A percentile compares a stretch with the other conserved stretches of the same genome.
These are phyloP conservation scores for Lithophane leautieri DNA, from an alignment of 2,888 invertebrate species.

Conservation along the genomic window DNA sequence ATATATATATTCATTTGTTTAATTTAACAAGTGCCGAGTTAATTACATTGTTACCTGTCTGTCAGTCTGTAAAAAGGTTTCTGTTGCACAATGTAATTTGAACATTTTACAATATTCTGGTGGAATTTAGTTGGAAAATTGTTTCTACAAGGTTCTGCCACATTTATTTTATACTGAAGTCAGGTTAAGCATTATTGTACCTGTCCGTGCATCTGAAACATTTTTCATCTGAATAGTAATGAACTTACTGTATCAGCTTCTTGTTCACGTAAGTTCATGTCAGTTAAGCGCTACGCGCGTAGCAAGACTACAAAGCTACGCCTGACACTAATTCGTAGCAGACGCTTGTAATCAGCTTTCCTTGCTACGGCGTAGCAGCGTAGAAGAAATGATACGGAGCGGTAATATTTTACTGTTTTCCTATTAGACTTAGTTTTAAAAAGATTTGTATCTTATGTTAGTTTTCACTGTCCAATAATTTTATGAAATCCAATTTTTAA, in stretches of 20 bases:
- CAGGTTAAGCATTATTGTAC: not conserved
- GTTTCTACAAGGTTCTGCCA: conserved; percentile 12
- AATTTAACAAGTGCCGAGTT: conserved; percentile 70
- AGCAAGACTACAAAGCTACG: conserved; percentile 51
- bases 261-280: conserved; percentile 21
- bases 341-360: conserved; percentile 48
- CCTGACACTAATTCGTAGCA: conserved; percentile 65
- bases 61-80: conserved; percentile 57
- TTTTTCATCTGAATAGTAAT: not conserved
- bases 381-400: conserved; percentile 17
- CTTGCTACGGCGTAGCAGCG: conserved; percentile 58
- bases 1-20: conserved; percentile 70
- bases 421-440: not conserved
- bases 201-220: not conserved
- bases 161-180: not conserved
- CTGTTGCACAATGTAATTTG: conserved; percentile 50
- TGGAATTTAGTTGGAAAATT: conserved; percentile 22
- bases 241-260: not conserved
- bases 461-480: not conserved
- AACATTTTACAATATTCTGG: conserved; percentile 27
- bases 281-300: conserved; percentile 51
- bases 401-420: not conserved
- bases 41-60: conserved; percentile 71
- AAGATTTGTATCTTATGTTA: not conserved
- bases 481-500: not conserved